A percentile compares a stretch with the other conserved stretches of the same genome.
Evolutionary conservation across 2,888 invertebrate species (phyloP).

Genomic region (Lasioglossum morio): DNA sequence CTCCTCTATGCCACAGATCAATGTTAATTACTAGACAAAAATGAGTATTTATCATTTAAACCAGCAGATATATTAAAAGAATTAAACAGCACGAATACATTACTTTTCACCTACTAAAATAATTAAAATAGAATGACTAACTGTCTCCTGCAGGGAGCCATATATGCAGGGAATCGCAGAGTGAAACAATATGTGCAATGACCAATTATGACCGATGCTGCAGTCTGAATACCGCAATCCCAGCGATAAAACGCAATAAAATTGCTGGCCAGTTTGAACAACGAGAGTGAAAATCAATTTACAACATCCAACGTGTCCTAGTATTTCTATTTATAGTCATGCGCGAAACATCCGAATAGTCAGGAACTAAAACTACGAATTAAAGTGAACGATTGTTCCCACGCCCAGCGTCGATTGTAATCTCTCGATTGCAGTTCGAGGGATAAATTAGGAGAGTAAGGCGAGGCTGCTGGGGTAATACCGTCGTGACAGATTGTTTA

Average conservation of each 20-base stretch:
- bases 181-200: neutral
- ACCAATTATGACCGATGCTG: neutral
- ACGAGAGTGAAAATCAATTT: neutral
- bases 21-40: too few relatives aligned
- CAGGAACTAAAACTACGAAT: neutral
- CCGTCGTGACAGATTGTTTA: constrained; percentile 2
- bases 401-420: neutral
- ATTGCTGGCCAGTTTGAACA: neutral
- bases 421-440: neutral
- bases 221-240: neutral
- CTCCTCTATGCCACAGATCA: too few relatives aligned
- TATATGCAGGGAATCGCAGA: neutral
- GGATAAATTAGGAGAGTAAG: neutral
- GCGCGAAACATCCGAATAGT: neutral
- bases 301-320: neutral
- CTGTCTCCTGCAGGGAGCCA: too few relatives aligned
- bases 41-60: too few relatives aligned
- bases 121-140: too few relatives aligned
- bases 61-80: too few relatives aligned
- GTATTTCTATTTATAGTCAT: neutral
- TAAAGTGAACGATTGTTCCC: neutral
- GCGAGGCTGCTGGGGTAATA: neutral
- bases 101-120: too few relatives aligned
- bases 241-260: neutral
- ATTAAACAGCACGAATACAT: too few relatives aligned